These are phyloP conservation scores for Drosophila hawaiiensis DNA, from an alignment of 2,888 invertebrate genomes.

Conservation along the genomic window DNA sequence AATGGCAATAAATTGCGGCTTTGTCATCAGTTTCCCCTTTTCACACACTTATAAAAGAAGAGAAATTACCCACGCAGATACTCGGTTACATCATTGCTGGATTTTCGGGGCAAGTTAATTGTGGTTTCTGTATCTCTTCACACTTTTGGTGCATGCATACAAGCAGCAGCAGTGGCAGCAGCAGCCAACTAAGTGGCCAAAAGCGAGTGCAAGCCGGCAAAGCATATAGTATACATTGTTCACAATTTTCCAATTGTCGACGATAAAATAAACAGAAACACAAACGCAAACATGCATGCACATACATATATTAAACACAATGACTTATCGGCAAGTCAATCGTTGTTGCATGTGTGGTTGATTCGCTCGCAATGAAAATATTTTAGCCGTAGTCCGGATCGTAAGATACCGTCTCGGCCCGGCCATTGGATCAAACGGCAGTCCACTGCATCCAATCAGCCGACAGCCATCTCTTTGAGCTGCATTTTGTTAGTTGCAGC, in stretches of 20 bases:
- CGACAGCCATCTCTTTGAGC: conserved; percentile 60
- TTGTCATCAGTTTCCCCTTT: conserved; percentile 15
- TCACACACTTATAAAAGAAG: conserved; percentile 12
- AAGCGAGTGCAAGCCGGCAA: conserved; percentile 34
- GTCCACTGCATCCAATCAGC: conserved; percentile 52
- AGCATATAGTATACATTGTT: conserved; percentile 70
- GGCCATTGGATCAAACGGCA: conserved; percentile 26
- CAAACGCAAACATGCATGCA: conserved; percentile 25
- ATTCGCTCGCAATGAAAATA: conserved; percentile 19
- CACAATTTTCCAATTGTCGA: conserved; percentile 74
- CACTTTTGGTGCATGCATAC: conserved; percentile 41
- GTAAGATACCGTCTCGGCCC: conserved; percentile 54
- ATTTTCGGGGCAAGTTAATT: conserved; percentile 23
- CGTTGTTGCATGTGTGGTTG: conserved; percentile 57
- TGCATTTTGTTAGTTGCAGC: conserved; percentile 31
- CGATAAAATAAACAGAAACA: conserved; percentile 56
- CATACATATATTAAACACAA: conserved; percentile 22
- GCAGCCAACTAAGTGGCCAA: conserved; percentile 27
- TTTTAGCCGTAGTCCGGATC: conserved; percentile 27
- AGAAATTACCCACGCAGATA: conserved; percentile 35
- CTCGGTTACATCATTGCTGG: conserved; percentile 55
- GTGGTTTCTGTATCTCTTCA: conserved; percentile 42
- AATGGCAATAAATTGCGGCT: conserved; percentile 30
- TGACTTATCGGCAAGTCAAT: conserved; percentile 62
- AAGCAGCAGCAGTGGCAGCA: conserved; percentile 16